Base-by-base conservation (phyloP, 2,113 vertebrate species). In the Gavialis gangeticus region DNA sequence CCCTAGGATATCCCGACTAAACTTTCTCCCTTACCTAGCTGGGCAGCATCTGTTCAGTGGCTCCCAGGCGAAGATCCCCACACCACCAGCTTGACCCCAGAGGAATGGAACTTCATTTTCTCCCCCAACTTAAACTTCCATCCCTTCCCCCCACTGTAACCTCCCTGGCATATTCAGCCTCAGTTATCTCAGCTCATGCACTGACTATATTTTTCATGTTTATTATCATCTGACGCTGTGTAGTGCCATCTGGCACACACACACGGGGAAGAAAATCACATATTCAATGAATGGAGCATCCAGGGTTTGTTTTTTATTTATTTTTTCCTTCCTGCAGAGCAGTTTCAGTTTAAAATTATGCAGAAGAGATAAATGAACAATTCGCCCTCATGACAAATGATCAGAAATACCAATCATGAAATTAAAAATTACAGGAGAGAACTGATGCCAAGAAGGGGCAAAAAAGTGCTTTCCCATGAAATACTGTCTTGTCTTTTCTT, bases 201-300 rank as follows among this genome's bases (percentile, higher is more conserved):
- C 89, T 75, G 82, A 80, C 87, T 94, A 77, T 90, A 73, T 95
- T 95, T 94, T 91, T 96, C 76, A 87, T 92, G 82, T 97, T 92
- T 96, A 90, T 95, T 94, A 87, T 90, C 86, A 94, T 80, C 89
- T 87, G 87, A 24, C 12, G 25, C 57, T n/a, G 60, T 18, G 56
- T 55, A 71, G 37, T 92, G 92, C 90, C 91, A 90, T 93, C 91
- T 95, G 93, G 84, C 89, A 96, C 84, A 87, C 1, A n/a, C 46
- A 85, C 58, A 88, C n/a, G 0, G 59, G 62, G 67, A 73, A 94
- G 89, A 85, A 95, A 96, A 90, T 73, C 73, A 85, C 77, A 82
- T 73, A 94, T 95, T 95, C 91, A 84, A 79, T 76, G 96, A 97
- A 94, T 83, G 75, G 57, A 94, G 76, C 82, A 77, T n/a, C 75